Percentiles rank a stretch among this genome's conserved stretches.
These are phyloP conservation scores for Dromiciops gliroides DNA, from an alignment of 2,113 vertebrate species.

Conservation along the genomic window DNA sequence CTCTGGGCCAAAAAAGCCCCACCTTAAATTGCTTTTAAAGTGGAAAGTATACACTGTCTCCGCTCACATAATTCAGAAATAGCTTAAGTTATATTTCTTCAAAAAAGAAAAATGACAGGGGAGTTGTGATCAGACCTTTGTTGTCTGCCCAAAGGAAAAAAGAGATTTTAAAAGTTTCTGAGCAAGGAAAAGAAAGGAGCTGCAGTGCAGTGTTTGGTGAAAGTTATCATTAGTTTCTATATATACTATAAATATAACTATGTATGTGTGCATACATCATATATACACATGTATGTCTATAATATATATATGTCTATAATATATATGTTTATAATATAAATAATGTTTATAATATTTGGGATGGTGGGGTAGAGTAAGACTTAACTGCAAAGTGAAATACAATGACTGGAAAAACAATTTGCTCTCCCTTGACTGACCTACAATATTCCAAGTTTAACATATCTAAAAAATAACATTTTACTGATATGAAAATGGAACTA, in stretches of 20 bases:
- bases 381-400: conserved; percentile 46
- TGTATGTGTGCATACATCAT: no score
- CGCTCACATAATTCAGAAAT: conserved; percentile 59
- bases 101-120: conserved; percentile 52
- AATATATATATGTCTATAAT: not conserved
- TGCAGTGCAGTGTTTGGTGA: conserved; percentile 40
- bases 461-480: not conserved
- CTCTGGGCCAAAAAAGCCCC: conserved; percentile 61
- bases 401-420: not conserved
- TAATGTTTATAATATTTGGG: conserved; percentile 51
- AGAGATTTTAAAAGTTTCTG: conserved; percentile 38
- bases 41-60: conserved; percentile 58
- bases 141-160: conserved; percentile 38
- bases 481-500: not conserved
- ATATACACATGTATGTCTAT: not conserved
- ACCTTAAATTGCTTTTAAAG: conserved; percentile 66
- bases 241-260: not conserved
- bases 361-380: conserved; percentile 23
- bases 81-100: conserved; percentile 51
- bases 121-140: conserved; percentile 39
- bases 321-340: conserved; percentile 58
- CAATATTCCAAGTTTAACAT: conserved; percentile 35
- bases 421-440: not conserved
- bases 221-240: conserved; percentile 1
- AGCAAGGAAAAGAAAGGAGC: not conserved